phyloP scores from a whole-genome alignment of 2,888 invertebrate species.

The Agrotis ipsilon region DNA sequence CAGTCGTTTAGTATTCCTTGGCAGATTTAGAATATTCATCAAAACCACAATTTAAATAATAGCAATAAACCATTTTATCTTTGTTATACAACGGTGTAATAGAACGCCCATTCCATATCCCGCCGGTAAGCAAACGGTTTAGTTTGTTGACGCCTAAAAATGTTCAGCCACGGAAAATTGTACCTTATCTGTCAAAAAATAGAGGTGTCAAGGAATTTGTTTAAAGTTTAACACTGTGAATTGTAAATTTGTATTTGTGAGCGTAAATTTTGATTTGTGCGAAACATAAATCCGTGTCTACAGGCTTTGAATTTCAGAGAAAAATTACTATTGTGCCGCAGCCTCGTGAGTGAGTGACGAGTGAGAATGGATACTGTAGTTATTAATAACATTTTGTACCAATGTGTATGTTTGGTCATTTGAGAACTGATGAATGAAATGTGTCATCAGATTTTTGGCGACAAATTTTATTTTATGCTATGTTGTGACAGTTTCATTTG shows the following conservation, averaged over 20 bases:
- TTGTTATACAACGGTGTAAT: conserved; percentile 60
- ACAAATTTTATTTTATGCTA: no score
- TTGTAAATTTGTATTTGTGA: conserved; percentile 61
- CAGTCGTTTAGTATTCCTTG: neutral
- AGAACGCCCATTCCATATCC: conserved; percentile 64
- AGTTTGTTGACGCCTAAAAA: conserved; percentile 62
- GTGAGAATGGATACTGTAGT: conserved; percentile 48
- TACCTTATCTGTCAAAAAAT: conserved; percentile 15
- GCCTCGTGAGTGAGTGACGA: conserved; percentile 40
- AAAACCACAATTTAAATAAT: conserved; percentile 19
- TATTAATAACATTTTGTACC: conserved; percentile 44
- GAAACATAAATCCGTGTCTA: conserved; percentile 68
- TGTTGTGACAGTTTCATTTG: no score
- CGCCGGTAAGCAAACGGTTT: conserved; percentile 70
- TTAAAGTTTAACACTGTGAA: conserved; percentile 47
- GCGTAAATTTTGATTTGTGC: conserved; percentile 74
- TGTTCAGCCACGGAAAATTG: conserved; percentile 58
- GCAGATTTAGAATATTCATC: conserved; percentile 8
- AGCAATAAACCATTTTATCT: conserved; percentile 21
- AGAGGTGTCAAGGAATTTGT: conserved; percentile 35
- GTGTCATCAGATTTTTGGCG: neutral
- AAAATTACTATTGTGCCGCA: conserved; percentile 58
- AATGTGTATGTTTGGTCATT: conserved; percentile 24
- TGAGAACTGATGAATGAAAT: conserved; percentile 19
- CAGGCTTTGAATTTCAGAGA: conserved; percentile 67